Conservation (phyloP, 1,140 invertebrate genomes). For the Cryptotermes secundus region DNA sequence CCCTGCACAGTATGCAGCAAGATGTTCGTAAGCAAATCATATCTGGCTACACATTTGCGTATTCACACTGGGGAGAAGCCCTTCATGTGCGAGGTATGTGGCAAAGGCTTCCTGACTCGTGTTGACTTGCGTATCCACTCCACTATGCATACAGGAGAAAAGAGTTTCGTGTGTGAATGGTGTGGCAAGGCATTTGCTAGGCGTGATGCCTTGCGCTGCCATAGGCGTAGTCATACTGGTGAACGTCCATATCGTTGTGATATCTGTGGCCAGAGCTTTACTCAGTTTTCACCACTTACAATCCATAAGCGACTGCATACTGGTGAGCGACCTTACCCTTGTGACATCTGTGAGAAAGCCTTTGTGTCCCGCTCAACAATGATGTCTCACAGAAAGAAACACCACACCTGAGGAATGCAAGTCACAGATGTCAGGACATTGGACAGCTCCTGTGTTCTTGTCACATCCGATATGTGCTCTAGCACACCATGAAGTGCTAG, state of each 20-base stretch:
- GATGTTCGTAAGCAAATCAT: constrained; percentile 72
- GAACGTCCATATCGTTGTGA: constrained; percentile 53
- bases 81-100: constrained; percentile 65
- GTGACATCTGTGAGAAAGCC: constrained; percentile 66
- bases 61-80: constrained; percentile 86
- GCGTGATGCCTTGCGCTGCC: constrained; percentile 66
- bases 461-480: neutral
- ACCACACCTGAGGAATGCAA: constrained; percentile 44
- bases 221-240: constrained; percentile 51
- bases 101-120: constrained; percentile 63
- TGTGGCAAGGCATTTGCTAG: constrained; percentile 69
- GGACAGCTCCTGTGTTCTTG: neutral
- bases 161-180: constrained; percentile 65
- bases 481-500: neutral
- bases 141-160: constrained; percentile 69
- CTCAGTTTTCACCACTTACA: constrained; percentile 63
- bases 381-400: constrained; percentile 61
- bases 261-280: constrained; percentile 63
- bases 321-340: constrained; percentile 77
- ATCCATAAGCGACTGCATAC: constrained; percentile 69
- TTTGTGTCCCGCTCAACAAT: constrained; percentile 61
- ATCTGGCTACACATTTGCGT: constrained; percentile 78
- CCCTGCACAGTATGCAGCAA: constrained; percentile 66
- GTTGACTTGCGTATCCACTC: constrained; percentile 60
- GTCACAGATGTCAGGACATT: neutral